phyloP scores from a whole-genome alignment of 64 coral and sea anemone genomes.

The Actinia tenebrosa region DNA sequence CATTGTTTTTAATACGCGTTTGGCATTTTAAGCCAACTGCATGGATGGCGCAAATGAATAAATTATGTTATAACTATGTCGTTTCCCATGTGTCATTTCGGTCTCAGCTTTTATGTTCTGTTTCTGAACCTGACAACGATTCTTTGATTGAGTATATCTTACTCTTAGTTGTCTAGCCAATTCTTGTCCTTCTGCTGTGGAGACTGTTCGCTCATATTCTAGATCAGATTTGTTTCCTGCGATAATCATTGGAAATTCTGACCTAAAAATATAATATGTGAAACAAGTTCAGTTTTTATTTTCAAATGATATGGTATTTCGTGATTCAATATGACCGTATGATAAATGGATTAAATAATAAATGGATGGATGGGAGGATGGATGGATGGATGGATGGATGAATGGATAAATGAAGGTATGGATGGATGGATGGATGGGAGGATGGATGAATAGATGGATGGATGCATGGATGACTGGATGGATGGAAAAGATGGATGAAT shows the following conservation, averaged over 20 bases:
- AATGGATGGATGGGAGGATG: neutral
- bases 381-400: neutral
- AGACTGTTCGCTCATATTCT: conserved; percentile 98
- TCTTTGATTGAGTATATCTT: neutral
- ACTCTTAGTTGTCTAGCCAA: conserved; percentile 85
- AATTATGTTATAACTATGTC: too few relatives aligned
- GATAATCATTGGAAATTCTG: conserved; percentile 97
- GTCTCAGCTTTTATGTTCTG: too few relatives aligned
- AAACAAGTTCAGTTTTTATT: neutral
- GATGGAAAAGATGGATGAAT: too few relatives aligned
- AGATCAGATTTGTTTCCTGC: conserved; percentile 98
- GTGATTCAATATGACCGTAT: too few relatives aligned
- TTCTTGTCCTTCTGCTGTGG: conserved; percentile 94
- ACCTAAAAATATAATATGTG: conserved; percentile 44
- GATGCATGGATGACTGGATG: too few relatives aligned
- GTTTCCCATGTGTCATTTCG: too few relatives aligned
- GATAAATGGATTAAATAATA: neutral
- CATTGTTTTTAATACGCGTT: too few relatives aligned
- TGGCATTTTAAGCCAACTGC: too few relatives aligned
- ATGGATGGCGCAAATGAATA: too few relatives aligned
- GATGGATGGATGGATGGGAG: neutral
- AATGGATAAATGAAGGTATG: neutral
- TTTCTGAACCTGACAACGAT: too few relatives aligned
- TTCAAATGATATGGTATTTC: too few relatives aligned
- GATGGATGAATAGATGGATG: neutral